Base-by-base conservation (phyloP, 2,888 invertebrate genomes). In the Labia minor region DNA sequence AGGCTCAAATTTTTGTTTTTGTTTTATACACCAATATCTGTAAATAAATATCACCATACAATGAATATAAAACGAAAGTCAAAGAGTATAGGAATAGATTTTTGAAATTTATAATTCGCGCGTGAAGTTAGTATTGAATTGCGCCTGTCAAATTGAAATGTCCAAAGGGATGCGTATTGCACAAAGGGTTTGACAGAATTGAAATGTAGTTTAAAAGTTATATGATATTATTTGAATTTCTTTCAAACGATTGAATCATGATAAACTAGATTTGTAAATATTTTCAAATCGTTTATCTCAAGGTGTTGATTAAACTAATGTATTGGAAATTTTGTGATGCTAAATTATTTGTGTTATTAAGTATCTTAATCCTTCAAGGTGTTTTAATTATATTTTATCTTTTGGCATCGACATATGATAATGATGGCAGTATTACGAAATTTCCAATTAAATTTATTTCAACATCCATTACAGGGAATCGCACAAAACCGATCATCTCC, bases 301-400 rank as follows among this genome's bases (percentile, higher is more conserved):
- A 33, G 11, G 33, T 8, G 6, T 49, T 16, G 14, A n/a, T 49
- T 64, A 26, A 64, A 16, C 19, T 33, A 70, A 71, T 71, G 71
- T 69, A 68, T 69, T 68, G 68, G 63, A 70, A 68, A 70, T 72
- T 75, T 49, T 49, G 49, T 68, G 75, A 74, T 71, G 72, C 73
- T 67, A 76, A 74, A 70, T 75, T 73, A 73, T 72, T 76, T 73
- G 74, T 75, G 73, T 69, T 78, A 72, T 76, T 76, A 75, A 72
- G 76, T 70, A 72, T 78, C 66, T 71, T 77, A 67, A 68, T 74
- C 64, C 72, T 76, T 67, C 78, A 78, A 73, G 70, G 77, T 68
- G 68, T 76, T 26, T 69, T 78, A 66, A 73, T 78, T 70, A 69
- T 74, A 67, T 73, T 74, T 21, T 78, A 77, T 72, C 75, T 77